Conservation (phyloP, 92 coral and sea anemone genomes). For the Muricea muricata region DNA sequence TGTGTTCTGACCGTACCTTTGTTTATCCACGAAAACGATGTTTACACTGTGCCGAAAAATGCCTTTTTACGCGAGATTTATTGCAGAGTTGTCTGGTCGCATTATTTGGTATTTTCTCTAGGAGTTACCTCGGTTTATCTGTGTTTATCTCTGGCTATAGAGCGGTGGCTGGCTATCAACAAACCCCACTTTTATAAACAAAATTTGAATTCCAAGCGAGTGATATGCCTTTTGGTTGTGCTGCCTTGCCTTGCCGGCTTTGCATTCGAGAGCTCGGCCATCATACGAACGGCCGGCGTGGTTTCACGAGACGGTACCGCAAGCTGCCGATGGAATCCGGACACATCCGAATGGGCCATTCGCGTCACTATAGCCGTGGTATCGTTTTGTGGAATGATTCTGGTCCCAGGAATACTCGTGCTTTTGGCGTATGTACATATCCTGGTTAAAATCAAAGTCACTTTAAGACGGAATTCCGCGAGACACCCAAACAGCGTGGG, state of each 20-base stretch:
- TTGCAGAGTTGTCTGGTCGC: conserved; percentile 37
- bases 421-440: conserved; percentile 5
- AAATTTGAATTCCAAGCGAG: conserved; percentile 19
- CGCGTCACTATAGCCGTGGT: conserved; percentile 36
- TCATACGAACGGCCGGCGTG: conserved; percentile 16
- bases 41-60: conserved; percentile 2
- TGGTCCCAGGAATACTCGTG: conserved; percentile 17
- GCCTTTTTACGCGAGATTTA: conserved; percentile 1
- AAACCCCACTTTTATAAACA: conserved; percentile 25
- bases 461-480: background rate
- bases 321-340: conserved; percentile 29
- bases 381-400: conserved; percentile 22
- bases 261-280: conserved; percentile 24
- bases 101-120: conserved; percentile 30
- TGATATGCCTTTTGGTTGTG: background rate
- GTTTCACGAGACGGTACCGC: conserved; percentile 1
- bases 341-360: conserved; percentile 19
- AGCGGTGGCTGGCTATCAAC: conserved; percentile 35
- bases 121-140: conserved; percentile 36
- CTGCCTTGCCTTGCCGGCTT: conserved; percentile 37
- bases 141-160: conserved; percentile 33
- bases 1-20: conserved; percentile 21
- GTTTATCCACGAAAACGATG: conserved; percentile 20
- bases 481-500: background rate
- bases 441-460: background rate